phyloP scores from a whole-genome alignment of 1,140 invertebrate species.

The Polyergus mexicanus region DNA sequence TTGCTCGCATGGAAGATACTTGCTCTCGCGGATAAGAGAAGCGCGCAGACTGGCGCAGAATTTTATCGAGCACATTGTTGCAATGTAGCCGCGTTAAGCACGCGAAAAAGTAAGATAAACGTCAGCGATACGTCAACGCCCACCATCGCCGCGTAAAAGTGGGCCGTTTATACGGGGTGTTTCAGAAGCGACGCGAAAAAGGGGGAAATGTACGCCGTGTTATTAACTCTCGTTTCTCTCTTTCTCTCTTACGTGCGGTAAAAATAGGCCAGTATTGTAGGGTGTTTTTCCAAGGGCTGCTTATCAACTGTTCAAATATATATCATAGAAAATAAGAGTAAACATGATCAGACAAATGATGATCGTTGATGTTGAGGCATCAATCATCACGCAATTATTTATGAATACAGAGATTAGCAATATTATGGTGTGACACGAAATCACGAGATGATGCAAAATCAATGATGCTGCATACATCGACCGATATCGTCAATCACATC shows the following conservation, averaged over 20 bases:
- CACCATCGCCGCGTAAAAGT: slow-evolving; percentile 34
- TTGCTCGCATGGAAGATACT: slow-evolving; percentile 20
- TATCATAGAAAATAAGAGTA: too few species aligned
- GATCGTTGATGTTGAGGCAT: background rate
- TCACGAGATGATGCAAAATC: slow-evolving; percentile 32
- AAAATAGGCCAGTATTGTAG: background rate
- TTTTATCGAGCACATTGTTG: slow-evolving; percentile 58
- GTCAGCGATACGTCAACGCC: slow-evolving; percentile 53
- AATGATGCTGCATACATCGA: slow-evolving; percentile 14
- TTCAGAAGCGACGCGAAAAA: slow-evolving; percentile 13
- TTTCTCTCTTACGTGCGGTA: background rate
- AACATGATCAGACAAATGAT: background rate
- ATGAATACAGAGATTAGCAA: background rate
- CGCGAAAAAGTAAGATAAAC: slow-evolving; percentile 54
- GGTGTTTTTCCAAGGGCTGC: background rate
- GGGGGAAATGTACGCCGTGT: background rate
- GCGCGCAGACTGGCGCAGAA: slow-evolving; percentile 3
- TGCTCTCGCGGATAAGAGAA: background rate
- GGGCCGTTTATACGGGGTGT: slow-evolving; percentile 32
- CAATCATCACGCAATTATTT: slow-evolving; percentile 27
- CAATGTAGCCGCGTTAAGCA: slow-evolving; percentile 21
- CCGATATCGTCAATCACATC: background rate
- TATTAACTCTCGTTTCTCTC: background rate
- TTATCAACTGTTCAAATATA: background rate
- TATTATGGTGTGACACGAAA: slow-evolving; percentile 1